A percentile compares a stretch with the other conserved stretches of the same genome.
Evolutionary conservation across 2,888 invertebrate species (phyloP).

Genomic region (Agrotis exclamationis): DNA sequence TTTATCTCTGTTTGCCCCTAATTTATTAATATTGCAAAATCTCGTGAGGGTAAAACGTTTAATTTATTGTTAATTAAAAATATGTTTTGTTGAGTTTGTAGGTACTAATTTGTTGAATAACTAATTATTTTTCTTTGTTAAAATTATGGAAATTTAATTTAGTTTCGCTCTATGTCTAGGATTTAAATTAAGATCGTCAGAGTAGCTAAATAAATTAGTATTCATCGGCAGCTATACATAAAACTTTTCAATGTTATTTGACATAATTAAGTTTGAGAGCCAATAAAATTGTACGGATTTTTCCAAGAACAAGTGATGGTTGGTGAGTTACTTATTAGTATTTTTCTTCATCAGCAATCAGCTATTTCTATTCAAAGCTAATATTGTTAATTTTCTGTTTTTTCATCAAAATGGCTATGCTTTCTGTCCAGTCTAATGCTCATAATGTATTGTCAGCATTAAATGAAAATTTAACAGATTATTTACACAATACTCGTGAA

Average conservation of each 20-base stretch:
- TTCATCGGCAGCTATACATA: not conserved
- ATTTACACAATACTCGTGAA: conserved; percentile 4
- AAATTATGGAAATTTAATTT: conserved; percentile 14
- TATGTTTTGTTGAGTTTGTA: conserved; percentile 40
- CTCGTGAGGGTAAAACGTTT: conserved; percentile 40
- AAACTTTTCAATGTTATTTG: no score
- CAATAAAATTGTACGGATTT: not conserved
- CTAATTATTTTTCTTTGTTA: conserved; percentile 33
- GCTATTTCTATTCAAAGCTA: not conserved
- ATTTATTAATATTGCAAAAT: conserved; percentile 49
- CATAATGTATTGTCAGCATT: no score
- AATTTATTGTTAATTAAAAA: conserved; percentile 58
- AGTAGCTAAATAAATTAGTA: not conserved
- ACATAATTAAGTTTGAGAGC: not conserved
- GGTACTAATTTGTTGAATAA: conserved; percentile 29
- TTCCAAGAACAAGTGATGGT: not conserved
- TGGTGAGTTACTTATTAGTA: not conserved
- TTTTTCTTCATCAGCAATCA: not conserved
- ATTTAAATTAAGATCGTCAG: not conserved
- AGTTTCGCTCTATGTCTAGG: conserved; percentile 21
- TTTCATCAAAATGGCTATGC: no score
- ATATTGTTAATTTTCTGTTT: no score
- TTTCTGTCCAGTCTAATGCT: no score
- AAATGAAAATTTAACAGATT: not conserved
- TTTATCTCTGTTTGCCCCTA: conserved; percentile 54